Evolutionary conservation across 2,113 vertebrate species (phyloP).

Genomic region (Mesembrinibis cayennensis): DNA sequence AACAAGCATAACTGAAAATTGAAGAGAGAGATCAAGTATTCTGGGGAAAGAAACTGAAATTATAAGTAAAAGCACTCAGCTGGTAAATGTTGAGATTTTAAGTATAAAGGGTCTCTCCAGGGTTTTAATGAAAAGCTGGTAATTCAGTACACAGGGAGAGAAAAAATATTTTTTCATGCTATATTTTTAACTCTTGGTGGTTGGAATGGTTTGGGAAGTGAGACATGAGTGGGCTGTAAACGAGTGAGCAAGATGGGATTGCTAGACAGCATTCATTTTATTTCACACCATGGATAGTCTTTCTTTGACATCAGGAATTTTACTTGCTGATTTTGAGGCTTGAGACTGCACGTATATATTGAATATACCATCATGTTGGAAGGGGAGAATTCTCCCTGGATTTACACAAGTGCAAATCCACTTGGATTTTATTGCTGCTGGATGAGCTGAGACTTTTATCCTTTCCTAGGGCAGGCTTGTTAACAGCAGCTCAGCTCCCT

Average conservation of each 20-base stretch:
- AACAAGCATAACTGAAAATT: constrained; percentile 41
- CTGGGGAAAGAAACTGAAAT: constrained; percentile 39
- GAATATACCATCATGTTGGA: not conserved
- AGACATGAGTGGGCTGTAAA: constrained; percentile 54
- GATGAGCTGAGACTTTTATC: constrained; percentile 9
- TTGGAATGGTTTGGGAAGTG: constrained; percentile 43
- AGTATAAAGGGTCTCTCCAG: constrained; percentile 40
- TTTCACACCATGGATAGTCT: constrained; percentile 54
- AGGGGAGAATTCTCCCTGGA: constrained; percentile 29
- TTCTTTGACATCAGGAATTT: constrained; percentile 68
- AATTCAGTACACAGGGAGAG: not conserved
- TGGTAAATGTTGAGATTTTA: constrained; percentile 56
- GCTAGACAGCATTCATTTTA: constrained; percentile 58
- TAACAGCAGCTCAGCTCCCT: constrained; percentile 8
- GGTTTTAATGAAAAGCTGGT: constrained; percentile 50
- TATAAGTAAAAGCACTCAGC: constrained; percentile 63
- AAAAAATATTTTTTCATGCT: not conserved
- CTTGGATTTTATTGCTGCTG: constrained; percentile 31
- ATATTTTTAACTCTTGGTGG: constrained; percentile 42
- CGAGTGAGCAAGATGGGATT: constrained; percentile 14
- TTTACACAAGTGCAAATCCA: constrained; percentile 24
- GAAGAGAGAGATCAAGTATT: constrained; percentile 44
- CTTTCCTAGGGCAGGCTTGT: not conserved
- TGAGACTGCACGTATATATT: not conserved
- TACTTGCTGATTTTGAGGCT: constrained; percentile 68